These are phyloP conservation scores for Charina bottae DNA, from an alignment of 2,113 vertebrate species.

Conservation along the genomic window DNA sequence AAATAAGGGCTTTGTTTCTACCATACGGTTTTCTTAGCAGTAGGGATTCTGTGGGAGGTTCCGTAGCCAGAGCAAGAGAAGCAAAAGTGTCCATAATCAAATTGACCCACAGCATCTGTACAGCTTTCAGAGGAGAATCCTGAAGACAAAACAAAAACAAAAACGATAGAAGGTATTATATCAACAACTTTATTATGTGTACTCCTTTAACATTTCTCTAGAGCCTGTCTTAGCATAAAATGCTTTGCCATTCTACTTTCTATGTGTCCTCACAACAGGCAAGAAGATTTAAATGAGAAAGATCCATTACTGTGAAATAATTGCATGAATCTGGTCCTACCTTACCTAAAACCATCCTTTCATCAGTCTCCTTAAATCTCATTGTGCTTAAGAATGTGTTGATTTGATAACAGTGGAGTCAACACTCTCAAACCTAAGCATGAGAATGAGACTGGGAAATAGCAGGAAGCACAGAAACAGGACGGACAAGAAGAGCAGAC, in stretches of 20 bases:
- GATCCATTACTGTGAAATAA: not conserved
- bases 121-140: conserved; percentile 96
- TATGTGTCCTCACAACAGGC: not conserved
- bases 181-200: not conserved
- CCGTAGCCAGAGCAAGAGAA: conserved; percentile 92
- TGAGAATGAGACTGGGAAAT: not conserved
- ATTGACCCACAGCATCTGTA: conserved; percentile 98
- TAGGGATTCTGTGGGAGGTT: conserved; percentile 90
- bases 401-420: not conserved
- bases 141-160: conserved; percentile 66
- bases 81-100: conserved; percentile 98
- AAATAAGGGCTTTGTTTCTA: conserved; percentile 95
- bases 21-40: conserved; percentile 91
- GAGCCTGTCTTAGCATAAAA: not conserved
- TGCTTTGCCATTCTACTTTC: not conserved
- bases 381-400: not conserved
- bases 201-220: not conserved
- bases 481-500: not conserved
- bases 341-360: not conserved
- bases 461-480: not conserved
- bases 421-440: not conserved
- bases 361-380: not conserved
- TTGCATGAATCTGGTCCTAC: not conserved
- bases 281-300: not conserved
- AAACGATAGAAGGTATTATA: accelerated